Conservation (phyloP, 35 echinoderm and acorn worm genomes). For the Strongylocentrotus purpuratus region DNA sequence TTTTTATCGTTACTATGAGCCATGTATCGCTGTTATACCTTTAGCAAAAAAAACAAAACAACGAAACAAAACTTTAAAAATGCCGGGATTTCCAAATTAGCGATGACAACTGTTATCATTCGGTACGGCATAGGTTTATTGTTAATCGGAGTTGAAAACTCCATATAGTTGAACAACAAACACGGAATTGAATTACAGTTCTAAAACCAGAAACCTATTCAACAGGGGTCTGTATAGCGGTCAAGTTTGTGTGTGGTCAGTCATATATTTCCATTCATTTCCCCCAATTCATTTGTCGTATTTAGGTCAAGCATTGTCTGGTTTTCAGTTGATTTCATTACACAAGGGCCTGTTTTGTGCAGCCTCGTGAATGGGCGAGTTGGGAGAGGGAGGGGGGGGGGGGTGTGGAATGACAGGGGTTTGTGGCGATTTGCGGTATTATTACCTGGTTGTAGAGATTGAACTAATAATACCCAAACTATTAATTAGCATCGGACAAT, state of each 20-base stretch:
- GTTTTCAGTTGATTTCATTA: not conserved
- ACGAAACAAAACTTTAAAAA: too few relatives aligned
- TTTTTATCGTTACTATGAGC: not conserved
- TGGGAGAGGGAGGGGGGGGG: too few relatives aligned
- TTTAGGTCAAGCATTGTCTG: not conserved
- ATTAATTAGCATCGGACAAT: not conserved
- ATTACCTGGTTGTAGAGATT: not conserved
- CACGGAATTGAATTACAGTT: not conserved
- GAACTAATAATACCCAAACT: not conserved
- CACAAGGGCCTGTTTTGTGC: not conserved
- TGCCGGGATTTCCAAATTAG: too few relatives aligned
- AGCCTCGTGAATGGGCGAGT: not conserved
- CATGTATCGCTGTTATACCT: not conserved
- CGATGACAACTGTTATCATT: not conserved
- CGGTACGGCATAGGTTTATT: not conserved
- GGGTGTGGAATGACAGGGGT: not conserved
- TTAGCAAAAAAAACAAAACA: too few relatives aligned
- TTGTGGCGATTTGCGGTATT: not conserved
- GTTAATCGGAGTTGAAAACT: not conserved
- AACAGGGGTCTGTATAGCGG: not conserved
- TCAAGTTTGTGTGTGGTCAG: constrained; percentile 1
- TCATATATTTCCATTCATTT: not conserved
- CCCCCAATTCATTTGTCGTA: not conserved
- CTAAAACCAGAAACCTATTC: not conserved
- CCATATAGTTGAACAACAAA: not conserved